These are phyloP conservation scores for Porites rus DNA, from an alignment of 92 coral and sea anemone species.

Conservation along the genomic window DNA sequence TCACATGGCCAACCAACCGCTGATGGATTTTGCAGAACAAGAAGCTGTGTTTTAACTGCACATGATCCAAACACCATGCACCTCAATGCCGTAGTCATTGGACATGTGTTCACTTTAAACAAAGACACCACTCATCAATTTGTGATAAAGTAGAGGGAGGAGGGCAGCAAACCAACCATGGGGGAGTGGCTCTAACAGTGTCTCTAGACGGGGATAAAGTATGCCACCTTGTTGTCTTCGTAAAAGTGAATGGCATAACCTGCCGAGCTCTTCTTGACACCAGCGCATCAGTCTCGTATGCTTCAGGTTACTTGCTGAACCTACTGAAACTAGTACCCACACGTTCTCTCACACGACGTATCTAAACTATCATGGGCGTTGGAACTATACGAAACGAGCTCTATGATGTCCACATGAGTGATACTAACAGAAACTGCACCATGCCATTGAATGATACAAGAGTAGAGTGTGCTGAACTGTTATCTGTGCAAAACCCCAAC, in stretches of 20 bases:
- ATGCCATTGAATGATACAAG: slow-evolving; percentile 56
- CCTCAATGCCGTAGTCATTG: slow-evolving; percentile 52
- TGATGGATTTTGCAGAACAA: slow-evolving; percentile 35
- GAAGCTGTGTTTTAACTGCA: slow-evolving; percentile 54
- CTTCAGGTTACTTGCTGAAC: slow-evolving; percentile 50
- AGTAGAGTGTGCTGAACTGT: slow-evolving; percentile 53
- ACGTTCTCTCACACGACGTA: slow-evolving; percentile 49
- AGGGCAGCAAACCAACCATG: slow-evolving; percentile 1
- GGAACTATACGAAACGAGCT: slow-evolving; percentile 53
- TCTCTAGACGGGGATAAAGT: slow-evolving; percentile 51
- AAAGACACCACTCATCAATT: slow-evolving; percentile 56
- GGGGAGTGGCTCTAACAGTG: slow-evolving; percentile 52
- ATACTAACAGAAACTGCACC: slow-evolving; percentile 39
- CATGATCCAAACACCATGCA: slow-evolving; percentile 43
- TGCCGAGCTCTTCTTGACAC: slow-evolving; percentile 63
- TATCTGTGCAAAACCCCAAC: slow-evolving; percentile 59
- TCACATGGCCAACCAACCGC: slow-evolving; percentile 42
- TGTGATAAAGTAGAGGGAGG: slow-evolving; percentile 27
- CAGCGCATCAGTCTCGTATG: slow-evolving; percentile 48
- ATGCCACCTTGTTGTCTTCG: slow-evolving; percentile 52
- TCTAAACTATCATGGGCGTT: slow-evolving; percentile 53
- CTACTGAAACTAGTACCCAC: slow-evolving; percentile 49
- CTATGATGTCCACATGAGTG: slow-evolving; percentile 60
- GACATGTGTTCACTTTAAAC: slow-evolving; percentile 64
- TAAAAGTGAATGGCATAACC: slow-evolving; percentile 55